Evolutionary conservation across 92 coral and sea anemone species (phyloP).

Genomic region (Porites lobata): DNA sequence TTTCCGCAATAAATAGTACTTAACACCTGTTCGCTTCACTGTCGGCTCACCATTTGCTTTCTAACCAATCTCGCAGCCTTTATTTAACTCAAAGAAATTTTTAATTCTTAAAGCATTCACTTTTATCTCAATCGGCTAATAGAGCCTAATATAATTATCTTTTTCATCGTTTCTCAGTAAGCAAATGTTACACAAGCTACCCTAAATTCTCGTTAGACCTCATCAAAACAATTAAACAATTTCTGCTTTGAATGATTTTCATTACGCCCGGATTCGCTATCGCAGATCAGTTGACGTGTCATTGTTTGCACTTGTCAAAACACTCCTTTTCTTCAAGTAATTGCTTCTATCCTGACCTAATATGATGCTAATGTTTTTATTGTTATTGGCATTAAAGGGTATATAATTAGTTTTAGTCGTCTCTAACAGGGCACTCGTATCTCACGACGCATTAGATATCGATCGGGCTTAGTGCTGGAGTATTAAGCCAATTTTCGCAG

Average conservation of each 20-base stretch:
- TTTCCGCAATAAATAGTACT: too few relatives aligned
- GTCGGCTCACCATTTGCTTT: too few relatives aligned
- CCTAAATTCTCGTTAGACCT: neutral
- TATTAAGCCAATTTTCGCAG: neutral
- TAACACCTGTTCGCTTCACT: too few relatives aligned
- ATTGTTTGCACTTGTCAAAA: constrained; percentile 38
- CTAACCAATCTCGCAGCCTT: too few relatives aligned
- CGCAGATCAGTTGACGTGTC: neutral
- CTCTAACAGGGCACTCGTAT: neutral
- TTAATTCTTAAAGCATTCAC: neutral
- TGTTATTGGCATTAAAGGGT: constrained; percentile 2
- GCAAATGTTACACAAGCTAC: neutral
- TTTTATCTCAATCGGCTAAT: neutral
- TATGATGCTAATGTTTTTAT: constrained; percentile 21
- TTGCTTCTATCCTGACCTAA: constrained; percentile 16
- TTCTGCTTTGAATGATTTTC: constrained; percentile 3
- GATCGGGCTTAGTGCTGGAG: neutral
- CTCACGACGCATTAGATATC: neutral
- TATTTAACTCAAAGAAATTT: too few relatives aligned
- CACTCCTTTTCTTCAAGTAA: constrained; percentile 30
- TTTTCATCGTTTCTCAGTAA: neutral
- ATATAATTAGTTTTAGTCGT: constrained; percentile 1
- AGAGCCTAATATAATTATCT: neutral
- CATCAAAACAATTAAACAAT: neutral
- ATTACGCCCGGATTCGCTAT: constrained; percentile 5